Evolutionary conservation across 2,888 invertebrate genomes (phyloP).

Genomic region (Galerucella calmariensis): DNA sequence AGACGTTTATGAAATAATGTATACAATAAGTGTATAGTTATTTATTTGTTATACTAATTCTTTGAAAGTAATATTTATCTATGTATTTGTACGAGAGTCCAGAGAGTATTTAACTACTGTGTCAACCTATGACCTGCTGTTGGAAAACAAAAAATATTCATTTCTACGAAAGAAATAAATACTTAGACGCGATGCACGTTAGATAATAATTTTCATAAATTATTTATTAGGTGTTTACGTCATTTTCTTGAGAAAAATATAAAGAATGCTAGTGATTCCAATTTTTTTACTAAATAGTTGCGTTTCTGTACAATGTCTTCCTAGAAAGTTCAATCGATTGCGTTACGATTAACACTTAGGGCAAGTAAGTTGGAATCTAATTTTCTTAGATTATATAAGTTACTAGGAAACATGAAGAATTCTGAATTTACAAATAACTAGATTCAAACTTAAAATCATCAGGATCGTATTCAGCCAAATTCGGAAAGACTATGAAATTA

Average conservation of each 20-base stretch:
- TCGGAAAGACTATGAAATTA: too few species aligned
- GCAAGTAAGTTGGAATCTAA: too few species aligned
- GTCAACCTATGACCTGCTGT: not conserved
- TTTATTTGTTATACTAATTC: not conserved
- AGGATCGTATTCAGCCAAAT: too few species aligned
- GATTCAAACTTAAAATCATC: too few species aligned
- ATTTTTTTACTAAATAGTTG: too few species aligned
- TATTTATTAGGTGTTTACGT: not conserved
- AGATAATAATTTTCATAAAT: not conserved
- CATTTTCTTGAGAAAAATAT: not conserved
- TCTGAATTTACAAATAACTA: too few species aligned
- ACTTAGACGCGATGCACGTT: not conserved
- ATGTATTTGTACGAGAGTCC: not conserved
- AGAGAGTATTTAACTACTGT: not conserved
- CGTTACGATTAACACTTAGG: too few species aligned
- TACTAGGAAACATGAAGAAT: too few species aligned
- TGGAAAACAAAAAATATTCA: not conserved
- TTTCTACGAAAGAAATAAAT: not conserved
- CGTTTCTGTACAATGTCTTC: not conserved
- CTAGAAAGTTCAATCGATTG: not conserved
- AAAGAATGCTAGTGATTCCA: not conserved
- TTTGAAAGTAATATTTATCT: not conserved
- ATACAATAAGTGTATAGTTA: not conserved
- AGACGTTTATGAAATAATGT: too few species aligned
- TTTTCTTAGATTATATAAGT: not conserved